Evolutionary conservation across 2,888 invertebrate genomes (phyloP), one percentile per base, ranked within the genome.

Genomic region (Caenorhabditis sulstoni): DNA sequence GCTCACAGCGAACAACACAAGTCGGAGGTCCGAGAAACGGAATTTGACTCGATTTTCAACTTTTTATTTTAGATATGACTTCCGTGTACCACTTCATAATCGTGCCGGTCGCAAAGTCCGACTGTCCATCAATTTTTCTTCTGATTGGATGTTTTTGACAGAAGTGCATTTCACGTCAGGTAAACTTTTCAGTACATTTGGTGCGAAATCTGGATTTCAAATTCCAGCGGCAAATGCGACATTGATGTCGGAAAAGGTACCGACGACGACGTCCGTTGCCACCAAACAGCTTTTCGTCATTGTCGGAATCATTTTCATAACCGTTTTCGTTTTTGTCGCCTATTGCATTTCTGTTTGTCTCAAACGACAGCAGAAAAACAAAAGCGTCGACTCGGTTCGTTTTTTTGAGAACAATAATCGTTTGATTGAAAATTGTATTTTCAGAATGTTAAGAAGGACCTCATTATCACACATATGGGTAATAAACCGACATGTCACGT

Each of bases 131-230:
- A 80, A 93, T 84, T 96, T 95, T 91, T 94, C 95, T 3, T 93
- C 94, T 16, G 93, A 94, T 67, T 96, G 96, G 96, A 94, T 96
- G 86, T 94, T 96, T 92, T 93, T 96, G 89, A 95, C 95, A 91
- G 96, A 96, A 92, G 93, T 96, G 81, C 93, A 94, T 70, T 96
- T 96, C 91, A 94, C 94, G 87, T 95, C 95, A 87, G 94, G 95
- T 95, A 91, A 22, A 35, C n/a, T 29, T 5, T 14, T 50, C 12
- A 20, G 16, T 44, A n/a, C 12, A 1, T 18, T 11, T 16, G 1
- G n/a, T 22, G 41, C 23, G 59, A 3, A 29, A 7, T 22, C 14
- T 8, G 2, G 3, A 41, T 14, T 8, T 11, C 41, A 11, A 14
- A 3, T 41, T 41, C 41, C 50, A 78, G 66, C 78, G 18, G 58